phyloP scores from a whole-genome alignment of 37 sponge, comb jelly and placozoan genomes.

The Theonella swinhoei region DNA sequence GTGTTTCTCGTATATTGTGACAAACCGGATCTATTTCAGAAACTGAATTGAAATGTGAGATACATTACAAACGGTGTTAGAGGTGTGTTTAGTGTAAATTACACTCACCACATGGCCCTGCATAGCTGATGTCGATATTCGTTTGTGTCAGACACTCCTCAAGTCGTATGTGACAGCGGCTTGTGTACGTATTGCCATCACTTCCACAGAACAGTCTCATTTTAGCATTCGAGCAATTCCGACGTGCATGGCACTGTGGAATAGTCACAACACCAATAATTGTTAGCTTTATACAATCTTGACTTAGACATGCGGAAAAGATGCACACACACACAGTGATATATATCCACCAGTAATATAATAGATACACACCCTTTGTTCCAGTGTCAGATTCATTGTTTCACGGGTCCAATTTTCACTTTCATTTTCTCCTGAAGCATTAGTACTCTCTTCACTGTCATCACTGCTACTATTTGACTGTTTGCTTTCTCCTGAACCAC shows the following conservation, averaged over 20 bases:
- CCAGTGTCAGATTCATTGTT: too few species aligned
- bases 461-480: too few species aligned
- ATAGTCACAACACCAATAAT: background rate
- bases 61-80: too few species aligned
- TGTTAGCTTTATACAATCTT: background rate
- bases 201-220: slow-evolving; percentile 15
- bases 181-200: slow-evolving; percentile 11
- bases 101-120: background rate
- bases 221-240: slow-evolving; percentile 17
- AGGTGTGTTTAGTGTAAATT: background rate
- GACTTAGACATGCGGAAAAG: background rate
- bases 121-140: background rate
- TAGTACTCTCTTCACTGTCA: background rate
- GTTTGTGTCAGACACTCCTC: background rate
- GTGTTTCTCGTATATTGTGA: background rate
- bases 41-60: too few species aligned
- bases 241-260: slow-evolving; percentile 1
- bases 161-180: slow-evolving; percentile 1
- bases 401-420: background rate
- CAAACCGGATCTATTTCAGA: background rate
- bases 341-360: too few species aligned
- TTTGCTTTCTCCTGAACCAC: too few species aligned
- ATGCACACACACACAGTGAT: too few species aligned
- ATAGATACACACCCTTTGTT: too few species aligned
- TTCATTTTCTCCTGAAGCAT: background rate